phyloP scores from a whole-genome alignment of 2,888 invertebrate species.

The Phrixothrix hirtus region DNA sequence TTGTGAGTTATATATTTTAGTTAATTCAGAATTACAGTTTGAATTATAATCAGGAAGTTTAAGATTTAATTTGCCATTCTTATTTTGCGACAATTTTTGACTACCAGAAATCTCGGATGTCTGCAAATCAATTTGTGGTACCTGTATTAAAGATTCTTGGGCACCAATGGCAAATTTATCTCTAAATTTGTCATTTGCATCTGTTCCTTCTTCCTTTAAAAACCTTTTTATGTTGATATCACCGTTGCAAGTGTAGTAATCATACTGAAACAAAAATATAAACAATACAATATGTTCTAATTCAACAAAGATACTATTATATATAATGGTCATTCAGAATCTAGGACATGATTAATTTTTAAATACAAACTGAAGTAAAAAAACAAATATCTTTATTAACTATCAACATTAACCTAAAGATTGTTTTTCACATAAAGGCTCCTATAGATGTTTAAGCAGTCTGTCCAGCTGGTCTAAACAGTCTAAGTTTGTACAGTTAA shows the following conservation, averaged over 20 bases:
- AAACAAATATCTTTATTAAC: background rate
- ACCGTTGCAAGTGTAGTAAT: slow-evolving; percentile 36
- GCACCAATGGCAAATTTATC: too few species aligned
- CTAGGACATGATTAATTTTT: background rate
- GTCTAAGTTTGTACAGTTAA: too few species aligned
- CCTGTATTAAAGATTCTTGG: too few species aligned
- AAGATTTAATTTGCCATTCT: slow-evolving; percentile 12
- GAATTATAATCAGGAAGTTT: slow-evolving; percentile 28
- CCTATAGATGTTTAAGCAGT: too few species aligned
- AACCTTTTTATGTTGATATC: slow-evolving; percentile 31
- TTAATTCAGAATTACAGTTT: slow-evolving; percentile 25
- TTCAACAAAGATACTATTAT: background rate
- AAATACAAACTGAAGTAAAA: background rate
- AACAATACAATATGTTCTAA: background rate
- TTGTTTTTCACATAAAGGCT: background rate
- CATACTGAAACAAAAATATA: slow-evolving; percentile 14
- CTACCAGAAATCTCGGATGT: too few species aligned
- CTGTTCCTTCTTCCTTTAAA: slow-evolving; percentile 5
- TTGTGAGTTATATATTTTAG: slow-evolving; percentile 17
- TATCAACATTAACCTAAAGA: background rate
- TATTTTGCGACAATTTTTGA: too few species aligned
- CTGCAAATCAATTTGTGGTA: too few species aligned
- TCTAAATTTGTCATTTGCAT: too few species aligned
- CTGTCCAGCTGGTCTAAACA: too few species aligned
- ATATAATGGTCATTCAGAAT: too few species aligned